Conservation (phyloP, 1,140 invertebrate species). For the Gonatopus flavifemur region DNA sequence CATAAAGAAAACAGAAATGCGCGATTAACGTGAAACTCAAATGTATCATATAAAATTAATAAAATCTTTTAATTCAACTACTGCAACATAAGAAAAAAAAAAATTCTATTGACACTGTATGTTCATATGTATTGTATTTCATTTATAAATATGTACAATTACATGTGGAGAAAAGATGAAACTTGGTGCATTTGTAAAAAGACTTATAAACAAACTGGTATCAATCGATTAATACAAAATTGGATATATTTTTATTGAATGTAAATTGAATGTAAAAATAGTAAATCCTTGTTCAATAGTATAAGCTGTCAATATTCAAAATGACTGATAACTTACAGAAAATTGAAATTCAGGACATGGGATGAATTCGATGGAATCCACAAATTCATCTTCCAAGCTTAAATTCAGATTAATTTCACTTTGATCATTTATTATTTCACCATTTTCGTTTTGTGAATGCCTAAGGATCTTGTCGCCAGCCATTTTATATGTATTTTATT, state of each 20-base stretch:
- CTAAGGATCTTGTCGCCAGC: slow-evolving; percentile 45
- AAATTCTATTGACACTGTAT: no score
- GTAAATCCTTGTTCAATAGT: no score
- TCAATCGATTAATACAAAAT: background rate
- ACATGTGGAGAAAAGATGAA: no score
- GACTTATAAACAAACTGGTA: background rate
- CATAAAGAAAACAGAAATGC: no score
- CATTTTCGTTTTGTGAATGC: slow-evolving; percentile 35
- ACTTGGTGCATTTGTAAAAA: no score
- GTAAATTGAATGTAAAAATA: slow-evolving; percentile 8
- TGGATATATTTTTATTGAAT: slow-evolving; percentile 1
- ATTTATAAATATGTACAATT: no score
- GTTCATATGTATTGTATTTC: no score
- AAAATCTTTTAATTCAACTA: no score
- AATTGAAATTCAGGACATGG: slow-evolving; percentile 51
- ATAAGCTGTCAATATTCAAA: no score
- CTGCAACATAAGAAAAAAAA: no score
- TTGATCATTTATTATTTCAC: slow-evolving; percentile 36
- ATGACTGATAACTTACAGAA: slow-evolving; percentile 40
- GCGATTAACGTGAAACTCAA: no score
- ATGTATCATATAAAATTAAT: no score
- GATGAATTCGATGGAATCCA: slow-evolving; percentile 33
- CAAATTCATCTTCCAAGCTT: slow-evolving; percentile 37
- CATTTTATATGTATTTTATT: slow-evolving; percentile 33
- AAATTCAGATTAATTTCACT: slow-evolving; percentile 36